These are phyloP conservation scores for Aramus guarauna DNA, from an alignment of 2,113 vertebrate species.

Conservation along the genomic window DNA sequence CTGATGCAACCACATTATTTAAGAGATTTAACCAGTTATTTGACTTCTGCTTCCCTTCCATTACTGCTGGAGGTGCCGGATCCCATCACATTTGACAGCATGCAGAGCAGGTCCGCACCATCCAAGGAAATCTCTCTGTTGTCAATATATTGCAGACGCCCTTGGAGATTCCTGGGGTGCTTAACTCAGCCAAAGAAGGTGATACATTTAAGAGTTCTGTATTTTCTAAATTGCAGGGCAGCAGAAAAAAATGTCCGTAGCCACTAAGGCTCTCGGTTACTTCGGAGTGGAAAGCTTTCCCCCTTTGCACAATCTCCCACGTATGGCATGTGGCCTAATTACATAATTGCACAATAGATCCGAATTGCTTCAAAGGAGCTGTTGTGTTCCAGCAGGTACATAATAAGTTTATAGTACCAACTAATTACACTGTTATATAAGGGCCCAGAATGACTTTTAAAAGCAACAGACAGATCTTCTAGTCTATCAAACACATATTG, in stretches of 20 bases:
- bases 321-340: slow-evolving; percentile 22
- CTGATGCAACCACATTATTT: not conserved
- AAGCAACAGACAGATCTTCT: not conserved
- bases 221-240: not conserved
- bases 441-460: slow-evolving; percentile 20
- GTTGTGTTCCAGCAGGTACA: slow-evolving; percentile 37
- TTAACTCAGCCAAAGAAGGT: not conserved
- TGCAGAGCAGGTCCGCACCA: not conserved
- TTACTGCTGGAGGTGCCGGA: not conserved
- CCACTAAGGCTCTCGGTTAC: not conserved
- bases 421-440: slow-evolving; percentile 15
- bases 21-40: not conserved
- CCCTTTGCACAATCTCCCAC: not conserved
- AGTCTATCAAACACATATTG: not conserved
- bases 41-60: not conserved
- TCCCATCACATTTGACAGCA: not conserved
- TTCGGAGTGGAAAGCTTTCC: slow-evolving; percentile 6
- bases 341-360: slow-evolving; percentile 10
- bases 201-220: not conserved
- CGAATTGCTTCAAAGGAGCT: not conserved
- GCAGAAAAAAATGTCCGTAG: not conserved
- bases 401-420: not conserved
- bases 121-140: not conserved
- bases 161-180: not conserved
- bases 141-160: not conserved